Conservation (phyloP, 2,113 vertebrate genomes). For the Xiphophorus maculatus region DNA sequence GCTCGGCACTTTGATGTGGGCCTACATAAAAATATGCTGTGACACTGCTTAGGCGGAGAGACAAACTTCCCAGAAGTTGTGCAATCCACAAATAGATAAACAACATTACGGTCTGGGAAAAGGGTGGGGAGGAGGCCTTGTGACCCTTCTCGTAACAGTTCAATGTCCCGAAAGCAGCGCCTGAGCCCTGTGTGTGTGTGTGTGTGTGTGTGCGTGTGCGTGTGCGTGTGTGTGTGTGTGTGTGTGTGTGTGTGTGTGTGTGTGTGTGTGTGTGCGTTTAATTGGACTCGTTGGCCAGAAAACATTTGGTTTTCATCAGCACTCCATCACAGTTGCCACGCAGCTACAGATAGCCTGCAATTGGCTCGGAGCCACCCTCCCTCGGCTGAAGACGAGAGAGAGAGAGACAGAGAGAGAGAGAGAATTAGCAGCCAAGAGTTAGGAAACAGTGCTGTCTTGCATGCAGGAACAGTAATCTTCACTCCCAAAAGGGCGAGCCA, state of each 20-base stretch:
- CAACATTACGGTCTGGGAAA: slow-evolving; percentile 49
- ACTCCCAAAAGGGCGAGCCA: slow-evolving; percentile 42
- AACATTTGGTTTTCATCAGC: slow-evolving; percentile 82
- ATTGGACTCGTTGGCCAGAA: slow-evolving; percentile 74
- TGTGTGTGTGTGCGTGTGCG: no score
- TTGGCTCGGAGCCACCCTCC: slow-evolving; percentile 48
- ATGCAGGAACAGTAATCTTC: slow-evolving; percentile 47
- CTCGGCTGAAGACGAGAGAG: slow-evolving; percentile 43
- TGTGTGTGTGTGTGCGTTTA: slow-evolving; percentile 41
- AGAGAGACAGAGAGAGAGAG: slow-evolving; percentile 13
- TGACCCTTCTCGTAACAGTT: slow-evolving; percentile 75
- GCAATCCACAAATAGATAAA: slow-evolving; percentile 79
- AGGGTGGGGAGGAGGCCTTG: slow-evolving; percentile 16
- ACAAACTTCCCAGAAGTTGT: slow-evolving; percentile 75
- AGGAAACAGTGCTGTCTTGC: slow-evolving; percentile 53
- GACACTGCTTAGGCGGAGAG: slow-evolving; percentile 61
- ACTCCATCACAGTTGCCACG: slow-evolving; percentile 63
- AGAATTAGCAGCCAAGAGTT: slow-evolving; percentile 67
- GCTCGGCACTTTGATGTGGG: slow-evolving; percentile 74
- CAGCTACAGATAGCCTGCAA: slow-evolving; percentile 48
- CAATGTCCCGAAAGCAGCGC: slow-evolving; percentile 63
- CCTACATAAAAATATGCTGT: slow-evolving; percentile 67
- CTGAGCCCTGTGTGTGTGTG: slow-evolving; percentile 41
- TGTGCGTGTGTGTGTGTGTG: neutral
- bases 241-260: slow-evolving; percentile 5